A percentile compares a stretch with the other conserved stretches of the same genome.
phyloP scores from a whole-genome alignment of 2,113 vertebrate genomes.

The Ameiurus melas region DNA sequence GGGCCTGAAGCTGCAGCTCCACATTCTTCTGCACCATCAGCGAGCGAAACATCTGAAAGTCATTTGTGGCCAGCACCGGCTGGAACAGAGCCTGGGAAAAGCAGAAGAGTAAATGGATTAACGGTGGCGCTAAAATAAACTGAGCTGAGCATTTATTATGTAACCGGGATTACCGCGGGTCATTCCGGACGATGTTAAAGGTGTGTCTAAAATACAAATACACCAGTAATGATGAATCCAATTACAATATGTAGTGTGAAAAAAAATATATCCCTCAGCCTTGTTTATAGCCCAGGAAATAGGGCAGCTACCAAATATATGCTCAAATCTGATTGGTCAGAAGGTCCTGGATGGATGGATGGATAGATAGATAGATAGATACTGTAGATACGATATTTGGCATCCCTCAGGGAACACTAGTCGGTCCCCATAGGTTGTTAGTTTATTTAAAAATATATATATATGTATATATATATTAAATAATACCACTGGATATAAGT shows the following conservation, averaged over 20 bases:
- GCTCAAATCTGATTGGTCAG: not conserved
- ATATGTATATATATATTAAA: too few species aligned
- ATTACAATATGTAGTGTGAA: not conserved
- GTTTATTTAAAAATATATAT: not conserved
- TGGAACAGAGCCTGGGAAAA: slow-evolving; percentile 82
- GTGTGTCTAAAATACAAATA: not conserved
- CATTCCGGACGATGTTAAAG: not conserved
- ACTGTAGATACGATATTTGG: not conserved
- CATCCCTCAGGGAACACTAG: not conserved
- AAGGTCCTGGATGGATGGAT: not conserved
- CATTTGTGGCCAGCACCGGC: slow-evolving; percentile 90
- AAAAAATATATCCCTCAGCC: not conserved
- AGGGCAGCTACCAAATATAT: not conserved
- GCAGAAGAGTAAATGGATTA: not conserved
- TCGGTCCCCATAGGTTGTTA: not conserved
- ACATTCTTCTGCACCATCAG: slow-evolving; percentile 98
- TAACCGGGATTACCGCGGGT: not conserved
- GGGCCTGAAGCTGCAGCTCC: slow-evolving; percentile 96
- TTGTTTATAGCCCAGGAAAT: not conserved
- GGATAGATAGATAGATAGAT: not conserved
- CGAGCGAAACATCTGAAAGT: slow-evolving; percentile 92
- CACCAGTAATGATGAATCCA: not conserved
- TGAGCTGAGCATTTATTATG: not conserved
- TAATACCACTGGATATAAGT: not conserved
- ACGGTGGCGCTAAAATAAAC: not conserved